Evolutionary conservation across 23 tunicate genomes (phyloP), one percentile per base, ranked within the genome.

Genomic region (Pegea sp.): DNA sequence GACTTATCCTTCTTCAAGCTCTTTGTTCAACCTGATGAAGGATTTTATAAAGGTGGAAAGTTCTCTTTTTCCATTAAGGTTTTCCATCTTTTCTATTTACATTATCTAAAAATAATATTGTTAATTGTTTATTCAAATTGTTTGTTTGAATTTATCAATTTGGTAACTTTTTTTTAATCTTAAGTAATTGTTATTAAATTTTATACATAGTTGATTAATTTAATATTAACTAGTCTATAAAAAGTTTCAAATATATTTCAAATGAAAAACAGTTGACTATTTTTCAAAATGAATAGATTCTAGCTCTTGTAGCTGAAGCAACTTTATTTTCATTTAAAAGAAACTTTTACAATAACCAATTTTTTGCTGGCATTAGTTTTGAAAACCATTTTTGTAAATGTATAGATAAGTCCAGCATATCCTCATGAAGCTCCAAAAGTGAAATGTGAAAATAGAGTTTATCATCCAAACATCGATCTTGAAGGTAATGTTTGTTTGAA

Each of bases 341-440:
- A 38, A 38, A 38, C 11, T 38, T 38, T 38, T 8, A 38, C 13
- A 38, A 38, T 38, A 38, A 8, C 11, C 11, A 38, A 38, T 38
- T 38, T 38, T 38, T 8, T 16, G 11, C 16, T 38, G 11, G 11
- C 46, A 11, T 33, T 34, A 70, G 77, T 68, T 78, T 2, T 72
- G 92, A 2, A n/a, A n/a, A n/a, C n/a, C n/a, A n/a, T n/a, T n/a
- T 38, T 38, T 38, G 11, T 38, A 8, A 38, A 38, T 16, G 11
- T 38, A 16, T 8, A 38, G 46, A 16, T 38, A 28, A 38, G 46
- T 0, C 67, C 59, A 22, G 66, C 56, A 16, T 90, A 90, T 59
- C 98, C 98, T 19, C 98, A 90, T 46, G 98, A 90, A 26, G 76
- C 98, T 19, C 98, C 98, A 24, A 90, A 90, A 48, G 98, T 90